A percentile compares a stretch with the other conserved stretches of the same genome.
Evolutionary conservation across 2,113 vertebrate genomes (phyloP).

Genomic region (Ammospiza nelsoni): DNA sequence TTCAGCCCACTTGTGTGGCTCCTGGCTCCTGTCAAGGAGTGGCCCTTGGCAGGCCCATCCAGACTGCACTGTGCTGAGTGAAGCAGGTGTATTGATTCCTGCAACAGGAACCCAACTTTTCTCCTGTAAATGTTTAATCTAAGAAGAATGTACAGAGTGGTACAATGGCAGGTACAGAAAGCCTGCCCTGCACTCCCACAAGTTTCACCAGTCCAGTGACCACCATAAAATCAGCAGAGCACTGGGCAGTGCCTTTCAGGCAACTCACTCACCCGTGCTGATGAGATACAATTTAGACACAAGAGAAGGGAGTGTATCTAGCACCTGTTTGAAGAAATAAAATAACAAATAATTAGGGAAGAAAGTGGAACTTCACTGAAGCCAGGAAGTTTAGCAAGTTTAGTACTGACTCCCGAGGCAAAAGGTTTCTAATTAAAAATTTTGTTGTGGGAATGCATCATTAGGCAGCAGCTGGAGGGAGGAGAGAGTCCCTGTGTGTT

Average conservation of each 20-base stretch:
- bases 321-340: background rate
- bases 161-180: background rate
- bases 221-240: background rate
- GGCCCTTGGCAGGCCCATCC: background rate
- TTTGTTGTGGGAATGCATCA: background rate
- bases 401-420: background rate
- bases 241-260: background rate
- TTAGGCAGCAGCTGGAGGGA: background rate
- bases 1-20: accelerated
- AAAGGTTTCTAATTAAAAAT: background rate
- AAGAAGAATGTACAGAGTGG: background rate
- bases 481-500: background rate
- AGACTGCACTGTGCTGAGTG: background rate
- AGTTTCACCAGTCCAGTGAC: background rate
- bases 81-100: background rate
- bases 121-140: background rate
- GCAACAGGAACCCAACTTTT: background rate
- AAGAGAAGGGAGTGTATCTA: background rate
- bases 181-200: background rate
- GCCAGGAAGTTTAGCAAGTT: background rate
- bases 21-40: background rate
- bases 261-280: background rate
- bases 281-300: background rate
- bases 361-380: background rate
- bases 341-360: background rate